These are phyloP conservation scores for Hemichromis elongatus DNA, from an alignment of 2,113 vertebrate species.

Conservation along the genomic window DNA sequence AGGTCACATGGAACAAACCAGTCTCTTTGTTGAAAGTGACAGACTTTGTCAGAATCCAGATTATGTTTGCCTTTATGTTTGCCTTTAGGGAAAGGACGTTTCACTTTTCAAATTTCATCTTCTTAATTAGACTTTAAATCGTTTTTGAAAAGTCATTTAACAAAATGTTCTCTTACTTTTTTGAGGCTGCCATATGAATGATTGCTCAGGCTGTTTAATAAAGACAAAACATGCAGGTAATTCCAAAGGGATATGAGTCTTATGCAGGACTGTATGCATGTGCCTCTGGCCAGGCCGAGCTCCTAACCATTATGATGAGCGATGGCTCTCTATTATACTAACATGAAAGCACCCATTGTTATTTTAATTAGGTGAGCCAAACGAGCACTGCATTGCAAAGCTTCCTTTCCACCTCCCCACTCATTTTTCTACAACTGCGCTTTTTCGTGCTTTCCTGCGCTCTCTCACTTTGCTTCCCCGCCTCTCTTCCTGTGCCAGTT, in stretches of 20 bases:
- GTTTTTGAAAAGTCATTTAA: neutral
- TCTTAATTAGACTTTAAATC: neutral
- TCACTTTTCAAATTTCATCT: neutral
- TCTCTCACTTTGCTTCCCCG: neutral
- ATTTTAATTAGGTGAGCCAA: constrained; percentile 68
- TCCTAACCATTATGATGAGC: constrained; percentile 54
- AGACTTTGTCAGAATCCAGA: neutral
- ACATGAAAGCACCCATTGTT: constrained; percentile 59
- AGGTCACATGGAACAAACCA: neutral
- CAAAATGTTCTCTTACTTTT: neutral
- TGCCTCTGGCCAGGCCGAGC: neutral
- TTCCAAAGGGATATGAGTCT: neutral
- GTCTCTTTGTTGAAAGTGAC: neutral
- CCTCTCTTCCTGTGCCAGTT: constrained; percentile 51
- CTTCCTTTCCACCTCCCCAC: constrained; percentile 28
- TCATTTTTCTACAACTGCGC: neutral
- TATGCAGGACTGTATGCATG: neutral
- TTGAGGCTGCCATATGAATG: neutral
- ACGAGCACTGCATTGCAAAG: constrained; percentile 31
- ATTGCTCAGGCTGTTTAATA: neutral
- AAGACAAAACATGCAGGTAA: neutral
- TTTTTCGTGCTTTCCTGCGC: neutral
- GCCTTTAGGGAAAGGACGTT: neutral
- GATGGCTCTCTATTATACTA: constrained; percentile 56
- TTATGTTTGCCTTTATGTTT: neutral